Base-by-base conservation (phyloP, 2,888 invertebrate genomes). In the Aricia artaxerxes region DNA sequence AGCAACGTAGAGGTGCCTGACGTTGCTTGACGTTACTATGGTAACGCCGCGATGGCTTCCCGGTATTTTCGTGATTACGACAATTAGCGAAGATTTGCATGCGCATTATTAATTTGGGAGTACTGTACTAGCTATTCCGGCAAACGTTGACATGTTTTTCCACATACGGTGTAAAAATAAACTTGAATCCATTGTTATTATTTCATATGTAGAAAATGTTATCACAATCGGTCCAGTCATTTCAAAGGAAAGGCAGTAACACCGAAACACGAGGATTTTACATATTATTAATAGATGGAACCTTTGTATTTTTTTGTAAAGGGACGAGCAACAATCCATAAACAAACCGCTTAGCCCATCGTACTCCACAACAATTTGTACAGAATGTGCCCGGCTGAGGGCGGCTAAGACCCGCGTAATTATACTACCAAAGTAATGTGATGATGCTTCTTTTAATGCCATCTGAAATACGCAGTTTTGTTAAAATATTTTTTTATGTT, bases 321-420 rank as follows among this genome's bases (percentile, higher is more conserved):
- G 35, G 31, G 35, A 69, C 35, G 11, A 31, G 13, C 5, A 69
- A 35, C 35, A 38, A 69, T 16, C 69, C 35, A 69, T 38, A 69
- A 69, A 69, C 35, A 38, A 35, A 69, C 69, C 69, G 69, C 69
- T 69, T 38, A 69, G 69, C 11, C 24, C 61, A 69, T 38, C 13
- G 69, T 69, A 69, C 35, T 69, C 13, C 1, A 69, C 35, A 69
- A 38, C 11, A 35, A 69, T 69, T 69, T 69, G 69, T 38, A 69
- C 69, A 69, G 35, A 69, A 69, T 69, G 69, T 69, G 13, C 35
- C 4, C 5, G 35, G 35, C 38, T 69, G 69, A 38, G 13, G 11
- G 35, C 13, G 35, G 69, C 69, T 69, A 38, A 69, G 69, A 11
- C 35, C 69, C 7, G 13, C 69, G 31, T 69, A 69, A 69, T 69